Base-by-base conservation (phyloP, 2,797 vertebrate species). In the Pseudochromis fuscus region DNA sequence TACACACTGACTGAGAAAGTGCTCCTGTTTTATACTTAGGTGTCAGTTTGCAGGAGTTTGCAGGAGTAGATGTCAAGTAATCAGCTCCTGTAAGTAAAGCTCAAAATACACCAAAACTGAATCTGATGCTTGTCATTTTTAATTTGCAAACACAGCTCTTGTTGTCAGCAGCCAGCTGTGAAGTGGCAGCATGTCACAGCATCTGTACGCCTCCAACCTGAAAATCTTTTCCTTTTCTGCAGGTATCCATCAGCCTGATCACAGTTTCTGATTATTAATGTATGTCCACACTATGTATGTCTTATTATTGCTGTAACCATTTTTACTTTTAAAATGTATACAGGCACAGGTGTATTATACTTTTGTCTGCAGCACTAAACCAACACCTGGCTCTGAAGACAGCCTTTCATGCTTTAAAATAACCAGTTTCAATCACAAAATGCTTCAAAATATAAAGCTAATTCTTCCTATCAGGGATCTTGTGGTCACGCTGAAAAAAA, bases 131-230 rank as follows among this genome's bases (percentile, higher is more conserved):
- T 60, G 49, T 58, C 67, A 51, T 33, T 35, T 12, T 67, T 56
- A 10, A 71, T 63, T 50, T 57, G 18, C 30, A 35, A 62, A 57
- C 49, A 23, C n/a, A 50, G 10, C 18, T 31, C 21, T 27, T 23
- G 23, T 44, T 81, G 66, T 71, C 38, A 57, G 53, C 5, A 23
- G 2, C 44, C 48, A 44, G 66, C 72, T 77, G 69, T 53, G 69
- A 72, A 27, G 38, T 53, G 63, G 66, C 63, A 53, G 51, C n/a
- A 1, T 15, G 30, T 38, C 37, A 61, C 58, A 7, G 10, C 33
- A 65, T 33, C 59, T 42, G 30, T 19, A 49, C 7, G 37, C 23
- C 13, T 25, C 13, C 5, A 38, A 12, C 16, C 37, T 37, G 35
- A 5, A 37, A 48, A n/a, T 18, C 4, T 24, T 55, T 33, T 62